Evolutionary conservation across 2,888 invertebrate species (phyloP), one percentile per base, ranked within the genome.

Genomic region (Cheilosia vulpina): DNA sequence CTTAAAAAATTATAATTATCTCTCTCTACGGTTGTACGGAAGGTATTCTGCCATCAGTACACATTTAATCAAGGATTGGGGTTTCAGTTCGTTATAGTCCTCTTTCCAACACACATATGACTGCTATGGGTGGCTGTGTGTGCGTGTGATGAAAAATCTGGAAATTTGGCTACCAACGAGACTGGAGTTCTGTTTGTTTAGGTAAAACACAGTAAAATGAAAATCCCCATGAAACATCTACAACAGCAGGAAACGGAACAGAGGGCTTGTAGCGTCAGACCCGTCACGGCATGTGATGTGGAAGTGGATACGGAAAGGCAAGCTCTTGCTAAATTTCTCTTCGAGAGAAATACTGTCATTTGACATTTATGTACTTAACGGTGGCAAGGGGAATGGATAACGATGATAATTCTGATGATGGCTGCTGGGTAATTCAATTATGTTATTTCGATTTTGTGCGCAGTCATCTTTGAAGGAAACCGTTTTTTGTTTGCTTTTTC

Each of bases 1-100:
- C 72, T 85, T 77, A 77, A 85, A 85, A 85, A 85, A 85, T 85
- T 85, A 85, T 81, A 85, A 85, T 85, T 85, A 85, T 81, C 76
- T 77, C 62, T 76, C 66, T 60, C 66, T 76, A 50, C 43, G 69
- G 69, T 41, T 63, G 11, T 6, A 53, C 45, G 55, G 43, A 27
- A 21, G 5, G 47, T 7, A 13, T 52, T 27, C 27, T 50, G 13
- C 9, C 68, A 63, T 76, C 53, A 41, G 85, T 77, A 85, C 76
- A 81, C 85, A 85, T 81, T 85, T 85, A 85, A 85, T 85, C 85
- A 85, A 81, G 80, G 80, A 81, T 77, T 85, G 76, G 77, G 81
- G 72, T 85, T 81, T 85, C 72, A 68, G 81, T 85, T 85, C 77
- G 76, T 85, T 85, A 80, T 78, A 77, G 71, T 66, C 45, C 69